A percentile compares a stretch with the other conserved stretches of the same genome.
These are phyloP conservation scores for Macrophya alboannulata DNA, from an alignment of 2,888 invertebrate species.

Conservation along the genomic window DNA sequence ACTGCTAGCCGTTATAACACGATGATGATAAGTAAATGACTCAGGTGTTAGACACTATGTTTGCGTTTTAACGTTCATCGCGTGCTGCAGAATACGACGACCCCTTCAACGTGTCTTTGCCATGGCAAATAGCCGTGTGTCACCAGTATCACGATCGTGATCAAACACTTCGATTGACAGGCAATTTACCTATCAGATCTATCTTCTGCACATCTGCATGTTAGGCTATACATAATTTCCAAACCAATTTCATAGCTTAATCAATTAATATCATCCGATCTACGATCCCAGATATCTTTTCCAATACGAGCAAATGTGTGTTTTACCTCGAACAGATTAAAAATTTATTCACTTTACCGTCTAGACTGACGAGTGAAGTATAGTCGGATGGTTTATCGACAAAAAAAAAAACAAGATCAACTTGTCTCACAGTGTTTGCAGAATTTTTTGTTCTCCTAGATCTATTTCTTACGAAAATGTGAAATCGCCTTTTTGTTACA, in stretches of 20 bases:
- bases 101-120: slow-evolving; percentile 12
- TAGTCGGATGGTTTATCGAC: background rate
- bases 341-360: background rate
- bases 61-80: slow-evolving; percentile 29
- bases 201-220: background rate
- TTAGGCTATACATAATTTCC: background rate
- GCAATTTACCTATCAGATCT: slow-evolving; percentile 15
- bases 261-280: background rate
- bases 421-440: background rate
- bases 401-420: background rate
- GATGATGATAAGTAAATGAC: background rate
- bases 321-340: background rate
- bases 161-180: slow-evolving; percentile 29
- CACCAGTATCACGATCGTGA: background rate
- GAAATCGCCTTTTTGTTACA: too few relatives aligned
- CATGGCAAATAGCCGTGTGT: background rate
- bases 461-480: background rate
- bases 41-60: background rate
- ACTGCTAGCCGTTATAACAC: background rate
- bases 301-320: background rate
- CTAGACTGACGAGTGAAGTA: background rate
- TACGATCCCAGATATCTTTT: background rate
- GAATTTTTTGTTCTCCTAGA: background rate
- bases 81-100: slow-evolving; percentile 4
- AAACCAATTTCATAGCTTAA: background rate